A percentile compares a stretch with the other conserved stretches of the same genome.
Evolutionary conservation across 1,140 invertebrate genomes (phyloP).

Genomic region (Steinernema feltiae): DNA sequence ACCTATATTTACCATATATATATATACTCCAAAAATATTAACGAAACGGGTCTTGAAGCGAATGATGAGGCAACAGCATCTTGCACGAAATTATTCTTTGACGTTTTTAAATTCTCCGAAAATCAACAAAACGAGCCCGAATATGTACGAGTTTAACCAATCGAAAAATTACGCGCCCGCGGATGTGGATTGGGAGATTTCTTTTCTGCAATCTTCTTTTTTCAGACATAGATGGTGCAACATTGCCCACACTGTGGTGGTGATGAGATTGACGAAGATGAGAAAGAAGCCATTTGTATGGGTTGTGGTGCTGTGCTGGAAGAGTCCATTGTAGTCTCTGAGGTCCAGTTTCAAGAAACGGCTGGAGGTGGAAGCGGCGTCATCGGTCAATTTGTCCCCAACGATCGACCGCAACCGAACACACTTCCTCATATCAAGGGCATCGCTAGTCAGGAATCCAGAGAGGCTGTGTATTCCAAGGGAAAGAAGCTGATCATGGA

Average conservation of each 20-base stretch:
- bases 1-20: no score
- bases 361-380: constrained; percentile 68
- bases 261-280: constrained; percentile 54
- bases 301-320: constrained; percentile 90
- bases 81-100: no score
- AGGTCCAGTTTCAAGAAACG: constrained; percentile 89
- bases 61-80: no score
- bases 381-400: constrained; percentile 50
- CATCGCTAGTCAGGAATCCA: constrained; percentile 42
- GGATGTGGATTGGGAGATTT: no score
- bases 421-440: constrained; percentile 40
- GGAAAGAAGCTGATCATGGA: constrained; percentile 53
- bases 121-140: no score
- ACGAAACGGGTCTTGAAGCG: no score
- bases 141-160: no score
- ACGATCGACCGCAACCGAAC: constrained; percentile 45
- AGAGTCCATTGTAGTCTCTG: constrained; percentile 89
- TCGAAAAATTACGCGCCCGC: no score
- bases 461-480: constrained; percentile 52
- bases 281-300: constrained; percentile 83
- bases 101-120: no score
- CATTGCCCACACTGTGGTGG: constrained; percentile 48
- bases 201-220: no score
- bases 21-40: no score
- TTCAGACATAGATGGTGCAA: background rate